phyloP scores from a whole-genome alignment of 2,113 vertebrate species.

The Chaetodon auriga region DNA sequence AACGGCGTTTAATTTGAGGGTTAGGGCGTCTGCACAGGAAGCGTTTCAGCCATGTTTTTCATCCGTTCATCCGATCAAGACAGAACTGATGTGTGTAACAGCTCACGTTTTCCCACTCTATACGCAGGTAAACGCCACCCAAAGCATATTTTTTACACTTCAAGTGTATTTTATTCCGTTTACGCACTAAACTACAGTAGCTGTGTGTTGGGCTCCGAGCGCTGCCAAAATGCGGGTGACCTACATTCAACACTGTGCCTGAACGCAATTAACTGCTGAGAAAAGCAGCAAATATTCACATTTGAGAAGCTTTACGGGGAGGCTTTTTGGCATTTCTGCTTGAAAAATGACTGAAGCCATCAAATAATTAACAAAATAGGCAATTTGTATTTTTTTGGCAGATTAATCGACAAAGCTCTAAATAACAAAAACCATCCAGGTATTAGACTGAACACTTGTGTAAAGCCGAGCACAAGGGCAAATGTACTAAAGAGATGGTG shows the following conservation, averaged over 20 bases:
- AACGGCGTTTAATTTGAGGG: neutral
- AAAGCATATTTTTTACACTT: neutral
- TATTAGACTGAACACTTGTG: neutral
- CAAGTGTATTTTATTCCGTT: neutral
- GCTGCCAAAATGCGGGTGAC: constrained; percentile 27
- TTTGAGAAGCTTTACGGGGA: neutral
- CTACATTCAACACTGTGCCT: constrained; percentile 44
- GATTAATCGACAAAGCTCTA: neutral
- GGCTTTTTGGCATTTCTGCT: neutral
- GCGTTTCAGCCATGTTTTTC: neutral
- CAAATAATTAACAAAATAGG: neutral
- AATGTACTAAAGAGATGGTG: neutral
- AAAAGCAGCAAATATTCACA: neutral
- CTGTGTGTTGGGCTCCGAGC: constrained; percentile 5
- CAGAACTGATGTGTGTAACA: neutral
- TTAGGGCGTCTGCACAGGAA: neutral
- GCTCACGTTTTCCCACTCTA: neutral
- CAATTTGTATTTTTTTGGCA: no score
- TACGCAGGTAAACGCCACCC: neutral
- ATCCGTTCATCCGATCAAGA: neutral
- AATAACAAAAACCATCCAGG: neutral
- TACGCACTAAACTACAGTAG: neutral
- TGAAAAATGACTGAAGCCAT: neutral
- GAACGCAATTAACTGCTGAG: constrained; percentile 25
- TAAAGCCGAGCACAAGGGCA: neutral